Conservation (phyloP, 2,888 invertebrate species). For the Drosophila macrospina region DNA sequence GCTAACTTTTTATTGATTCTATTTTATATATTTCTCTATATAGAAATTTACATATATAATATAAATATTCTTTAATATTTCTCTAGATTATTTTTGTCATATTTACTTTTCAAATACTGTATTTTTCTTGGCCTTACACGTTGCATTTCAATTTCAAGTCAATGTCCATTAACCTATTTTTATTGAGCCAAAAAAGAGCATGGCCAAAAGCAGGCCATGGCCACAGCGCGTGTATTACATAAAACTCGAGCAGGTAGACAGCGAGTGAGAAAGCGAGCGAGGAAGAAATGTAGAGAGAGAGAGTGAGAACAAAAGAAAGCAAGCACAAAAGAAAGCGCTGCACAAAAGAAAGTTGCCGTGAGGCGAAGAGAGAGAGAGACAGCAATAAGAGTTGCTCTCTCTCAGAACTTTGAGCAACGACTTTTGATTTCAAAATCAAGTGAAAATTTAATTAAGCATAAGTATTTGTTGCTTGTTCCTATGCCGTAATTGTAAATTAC, state of each 20-base stretch:
- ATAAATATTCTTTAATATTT: neutral
- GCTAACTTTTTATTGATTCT: neutral
- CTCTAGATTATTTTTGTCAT: no score
- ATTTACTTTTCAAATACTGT: neutral
- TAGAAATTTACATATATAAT: neutral
- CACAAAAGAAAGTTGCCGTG: slow-evolving; percentile 53
- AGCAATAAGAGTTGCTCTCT: neutral
- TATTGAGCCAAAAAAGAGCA: slow-evolving; percentile 55
- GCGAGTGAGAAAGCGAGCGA: neutral
- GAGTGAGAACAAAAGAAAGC: slow-evolving; percentile 50
- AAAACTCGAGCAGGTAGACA: slow-evolving; percentile 43
- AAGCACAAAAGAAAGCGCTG: slow-evolving; percentile 47
- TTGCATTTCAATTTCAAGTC: slow-evolving; percentile 32
- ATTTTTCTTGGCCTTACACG: neutral
- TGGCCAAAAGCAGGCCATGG: slow-evolving; percentile 72
- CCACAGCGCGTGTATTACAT: slow-evolving; percentile 50
- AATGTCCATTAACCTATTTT: slow-evolving; percentile 74
- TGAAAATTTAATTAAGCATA: slow-evolving; percentile 7
- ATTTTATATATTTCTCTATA: no score
- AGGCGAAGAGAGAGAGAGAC: slow-evolving; percentile 4
- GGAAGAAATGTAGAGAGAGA: slow-evolving; percentile 8
- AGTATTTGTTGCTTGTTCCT: neutral
- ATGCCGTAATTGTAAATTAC: neutral
- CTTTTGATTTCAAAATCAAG: slow-evolving; percentile 74
- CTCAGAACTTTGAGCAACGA: slow-evolving; percentile 18